A percentile compares a stretch with the other conserved stretches of the same genome.
These are phyloP conservation scores for Cynocephalus volans DNA, from an alignment of 2,113 vertebrate species.

Conservation along the genomic window DNA sequence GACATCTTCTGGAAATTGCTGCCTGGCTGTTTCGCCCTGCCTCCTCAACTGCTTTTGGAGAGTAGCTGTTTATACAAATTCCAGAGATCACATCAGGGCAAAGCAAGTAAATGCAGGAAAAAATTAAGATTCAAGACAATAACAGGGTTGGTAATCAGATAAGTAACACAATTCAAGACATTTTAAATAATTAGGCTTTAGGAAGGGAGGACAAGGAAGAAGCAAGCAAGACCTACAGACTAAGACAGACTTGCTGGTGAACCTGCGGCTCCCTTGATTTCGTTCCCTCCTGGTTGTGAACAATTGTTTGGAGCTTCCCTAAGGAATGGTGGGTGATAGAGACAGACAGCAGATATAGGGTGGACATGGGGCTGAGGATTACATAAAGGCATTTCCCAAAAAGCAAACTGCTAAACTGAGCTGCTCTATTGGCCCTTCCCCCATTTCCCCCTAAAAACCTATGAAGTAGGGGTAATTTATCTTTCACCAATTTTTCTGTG, in stretches of 20 bases:
- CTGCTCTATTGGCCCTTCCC: background rate
- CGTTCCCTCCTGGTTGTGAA: background rate
- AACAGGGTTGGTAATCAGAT: background rate
- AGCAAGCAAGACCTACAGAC: background rate
- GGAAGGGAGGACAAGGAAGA: background rate
- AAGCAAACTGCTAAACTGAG: background rate
- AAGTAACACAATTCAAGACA: conserved; percentile 28
- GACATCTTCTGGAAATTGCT: background rate
- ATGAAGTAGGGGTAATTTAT: background rate
- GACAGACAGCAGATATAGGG: background rate
- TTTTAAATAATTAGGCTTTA: conserved; percentile 20
- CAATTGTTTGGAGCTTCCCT: background rate
- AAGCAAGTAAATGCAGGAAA: background rate
- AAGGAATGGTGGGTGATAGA: background rate
- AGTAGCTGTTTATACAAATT: background rate
- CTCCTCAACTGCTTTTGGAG: background rate
- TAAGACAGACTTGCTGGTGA: background rate
- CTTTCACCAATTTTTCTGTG: background rate
- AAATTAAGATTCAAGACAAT: conserved; percentile 18
- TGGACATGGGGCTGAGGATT: background rate
- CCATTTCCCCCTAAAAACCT: background rate
- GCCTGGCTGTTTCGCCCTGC: background rate
- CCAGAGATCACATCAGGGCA: background rate
- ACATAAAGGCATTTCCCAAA: background rate
- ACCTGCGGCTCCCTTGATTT: background rate